Base-by-base conservation (phyloP, 2,113 vertebrate species). In the Cottus gobio region DNA sequence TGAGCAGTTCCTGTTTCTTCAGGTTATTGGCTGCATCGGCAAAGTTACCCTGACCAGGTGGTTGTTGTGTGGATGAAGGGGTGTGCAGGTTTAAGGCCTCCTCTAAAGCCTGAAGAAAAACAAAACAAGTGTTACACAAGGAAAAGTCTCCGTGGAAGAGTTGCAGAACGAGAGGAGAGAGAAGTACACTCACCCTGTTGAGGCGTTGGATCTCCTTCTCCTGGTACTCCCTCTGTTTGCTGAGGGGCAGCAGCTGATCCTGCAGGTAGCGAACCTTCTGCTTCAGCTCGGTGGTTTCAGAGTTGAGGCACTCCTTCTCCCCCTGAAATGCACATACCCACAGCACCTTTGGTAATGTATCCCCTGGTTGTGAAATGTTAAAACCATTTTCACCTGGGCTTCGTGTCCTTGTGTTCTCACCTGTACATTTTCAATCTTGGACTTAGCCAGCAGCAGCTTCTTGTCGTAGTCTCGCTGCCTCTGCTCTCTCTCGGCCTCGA, bases 381-480 rank as follows among this genome's bases (percentile, higher is more conserved):
- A 15, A 0, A 64, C 7, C 4, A 10, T 4, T 36, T 2, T 61
- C 5, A 24, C 36, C 12, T 15, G 0, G 11, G 5, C 10, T 46
- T 63, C 36, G 13, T 16, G n/a, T 28, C 10, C 4, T 13, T 28
- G 18, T 12, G 22, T 13, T 24, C 91, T 95, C 28, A 79, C 98
- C 97, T 99, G 97, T 42, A 98, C 97, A 7, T 96, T 97, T 87
- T 99, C 98, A 0, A 99, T 98, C 90, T 98, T 97, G 81, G 97
- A 98, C 92, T 99, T 99, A 72, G 97, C 98, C 80, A 99, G 91
- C 42, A 99, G 95, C 75, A 99, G 95, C 84, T 99, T 99, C 88
- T 97, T 97, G 91, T 99, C 98, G 2, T 99, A 99, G 92, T 99
- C 98, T 0, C 98, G 93, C 92, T 99, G 98, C 77, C 96, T 97